Base-by-base conservation (phyloP, 2,113 vertebrate genomes). In the Myxocyprinus asiaticus region DNA sequence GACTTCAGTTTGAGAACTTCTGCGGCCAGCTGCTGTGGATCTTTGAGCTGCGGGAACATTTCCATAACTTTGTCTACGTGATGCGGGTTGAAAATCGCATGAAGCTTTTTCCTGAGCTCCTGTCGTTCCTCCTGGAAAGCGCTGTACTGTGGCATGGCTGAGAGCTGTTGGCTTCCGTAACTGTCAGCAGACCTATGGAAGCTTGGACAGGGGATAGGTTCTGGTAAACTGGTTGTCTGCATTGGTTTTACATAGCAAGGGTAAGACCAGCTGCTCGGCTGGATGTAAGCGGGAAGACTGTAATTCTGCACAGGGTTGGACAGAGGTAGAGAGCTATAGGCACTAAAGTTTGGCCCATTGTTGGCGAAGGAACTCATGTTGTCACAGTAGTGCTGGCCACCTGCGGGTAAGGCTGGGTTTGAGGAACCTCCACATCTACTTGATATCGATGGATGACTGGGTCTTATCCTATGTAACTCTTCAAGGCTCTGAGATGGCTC, bases 11-110 rank as follows among this genome's bases (percentile, higher is more conserved):
- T 94, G 5, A 99, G 86, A 22, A 98, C 96, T 86, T 97, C 87
- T 0, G 92, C 96, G 2, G 97, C 97, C 9, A 98, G 85, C 71
- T 91, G 89, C 82, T 98, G 95, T 0, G 97, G 92, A 77, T 98
- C 94, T 85, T 92, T 90, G 44, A 96, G 86, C 67, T 88, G 92
- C 0, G 98, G 98, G 86, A 95, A 96, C 86, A 93, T 96, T 44
- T 81, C 88, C 96, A 98, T 98, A 48, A 95, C 96, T 0, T 86
- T 91, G 64, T 97, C 93, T 3, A 98, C 96, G 84, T 97, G 86
- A 22, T 91, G 88, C 0, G 95, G 96, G 22, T 95, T 95, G 80
- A 98, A 99, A 84, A 99, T 98, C 2, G 95, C 92, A 0, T 95
- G 94, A 42, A 99, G 91, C 56, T 94, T 98, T 85, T 94, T 92